Evolutionary conservation across 2,797 vertebrate species (phyloP).

Genomic region (Paedocypris micromegethes): DNA sequence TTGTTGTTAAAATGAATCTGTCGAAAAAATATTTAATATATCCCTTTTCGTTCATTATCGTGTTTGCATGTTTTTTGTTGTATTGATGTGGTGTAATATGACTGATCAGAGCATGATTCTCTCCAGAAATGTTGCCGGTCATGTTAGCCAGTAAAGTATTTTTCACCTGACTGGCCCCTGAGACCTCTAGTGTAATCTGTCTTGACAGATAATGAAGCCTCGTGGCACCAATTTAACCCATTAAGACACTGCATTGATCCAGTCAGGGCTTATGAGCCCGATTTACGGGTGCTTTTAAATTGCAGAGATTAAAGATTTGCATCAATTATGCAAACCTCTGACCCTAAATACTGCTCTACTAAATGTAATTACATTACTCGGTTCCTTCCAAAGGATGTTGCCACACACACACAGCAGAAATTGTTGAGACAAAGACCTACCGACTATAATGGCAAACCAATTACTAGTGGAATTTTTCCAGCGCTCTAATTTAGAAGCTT

Average conservation of each 20-base stretch:
- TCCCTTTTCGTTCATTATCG: too few relatives aligned
- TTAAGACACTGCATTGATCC: constrained; percentile 52
- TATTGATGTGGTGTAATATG: too few relatives aligned
- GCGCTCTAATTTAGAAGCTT: too few relatives aligned
- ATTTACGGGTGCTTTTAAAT: constrained; percentile 37
- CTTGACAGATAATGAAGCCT: not conserved
- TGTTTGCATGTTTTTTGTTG: too few relatives aligned
- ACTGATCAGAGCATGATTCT: too few relatives aligned
- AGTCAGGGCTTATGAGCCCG: constrained; percentile 49
- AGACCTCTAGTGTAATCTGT: constrained; percentile 38
- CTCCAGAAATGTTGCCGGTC: constrained; percentile 9
- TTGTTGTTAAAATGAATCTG: not conserved
- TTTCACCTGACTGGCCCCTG: constrained; percentile 34
- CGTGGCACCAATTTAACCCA: constrained; percentile 41
- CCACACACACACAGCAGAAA: not conserved
- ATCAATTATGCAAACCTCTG: constrained; percentile 37
- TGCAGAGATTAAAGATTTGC: too few relatives aligned
- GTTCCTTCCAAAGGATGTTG: constrained; percentile 15
- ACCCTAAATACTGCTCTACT: constrained; percentile 31
- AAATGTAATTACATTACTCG: constrained; percentile 34
- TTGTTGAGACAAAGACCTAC: too few relatives aligned
- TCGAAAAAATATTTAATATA: too few relatives aligned
- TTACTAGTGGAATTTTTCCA: not conserved
- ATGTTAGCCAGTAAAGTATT: constrained; percentile 34
- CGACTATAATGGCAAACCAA: not conserved